A percentile compares a stretch with the other conserved stretches of the same genome.
These are phyloP conservation scores for Psephotus haematonotus DNA, from an alignment of 2,113 vertebrate species.

Conservation along the genomic window DNA sequence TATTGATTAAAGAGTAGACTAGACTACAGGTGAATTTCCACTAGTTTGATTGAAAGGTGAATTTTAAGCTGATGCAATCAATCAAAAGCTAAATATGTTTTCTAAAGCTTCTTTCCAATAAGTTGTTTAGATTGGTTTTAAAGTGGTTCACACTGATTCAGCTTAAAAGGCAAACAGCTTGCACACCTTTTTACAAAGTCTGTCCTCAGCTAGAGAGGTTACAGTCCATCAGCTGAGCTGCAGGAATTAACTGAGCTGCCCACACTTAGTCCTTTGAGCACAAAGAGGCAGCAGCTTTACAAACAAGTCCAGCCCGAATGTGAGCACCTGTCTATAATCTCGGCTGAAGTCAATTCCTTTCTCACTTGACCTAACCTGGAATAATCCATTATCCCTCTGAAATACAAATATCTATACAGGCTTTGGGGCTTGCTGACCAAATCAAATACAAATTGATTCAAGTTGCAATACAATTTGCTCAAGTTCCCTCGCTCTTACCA, in stretches of 20 bases:
- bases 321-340: background rate
- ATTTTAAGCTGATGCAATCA: background rate
- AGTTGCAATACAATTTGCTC: background rate
- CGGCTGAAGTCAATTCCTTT: background rate
- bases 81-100: background rate
- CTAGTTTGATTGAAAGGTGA: background rate
- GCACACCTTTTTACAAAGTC: background rate
- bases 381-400: background rate
- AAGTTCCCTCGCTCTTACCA: rapidly evolving
- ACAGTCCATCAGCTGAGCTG: background rate
- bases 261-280: background rate
- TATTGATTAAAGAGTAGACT: background rate
- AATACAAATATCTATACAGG: background rate
- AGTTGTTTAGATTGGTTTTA: background rate
- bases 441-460: background rate
- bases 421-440: background rate
- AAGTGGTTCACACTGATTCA: background rate
- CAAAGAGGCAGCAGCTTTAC: background rate
- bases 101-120: background rate
- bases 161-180: background rate
- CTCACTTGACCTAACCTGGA: background rate
- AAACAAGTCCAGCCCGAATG: background rate
- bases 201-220: background rate
- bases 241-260: background rate
- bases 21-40: background rate